These are phyloP conservation scores for Hedya salicella DNA, from an alignment of 2,888 invertebrate genomes.

Conservation along the genomic window DNA sequence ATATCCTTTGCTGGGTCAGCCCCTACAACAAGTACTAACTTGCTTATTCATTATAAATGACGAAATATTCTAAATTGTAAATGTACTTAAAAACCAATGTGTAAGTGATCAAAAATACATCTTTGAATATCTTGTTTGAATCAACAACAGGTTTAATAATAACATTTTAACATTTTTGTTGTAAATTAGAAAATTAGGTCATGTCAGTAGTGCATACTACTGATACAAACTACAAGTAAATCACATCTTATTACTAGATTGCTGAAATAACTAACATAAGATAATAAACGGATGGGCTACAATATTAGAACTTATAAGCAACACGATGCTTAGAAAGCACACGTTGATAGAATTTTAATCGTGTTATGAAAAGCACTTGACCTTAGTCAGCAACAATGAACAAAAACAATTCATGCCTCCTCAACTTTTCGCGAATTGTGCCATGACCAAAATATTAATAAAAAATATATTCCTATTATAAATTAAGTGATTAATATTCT, in stretches of 20 bases:
- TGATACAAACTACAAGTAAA: neutral
- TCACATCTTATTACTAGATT: neutral
- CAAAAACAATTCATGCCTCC: conserved; percentile 28
- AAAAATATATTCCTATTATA: neutral
- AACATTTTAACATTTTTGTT: neutral
- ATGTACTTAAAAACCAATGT: neutral
- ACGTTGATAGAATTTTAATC: conserved; percentile 28
- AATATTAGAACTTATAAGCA: neutral
- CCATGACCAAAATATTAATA: conserved; percentile 4
- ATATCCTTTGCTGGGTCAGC: conserved; percentile 92
- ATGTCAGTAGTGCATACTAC: conserved; percentile 18
- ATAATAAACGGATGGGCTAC: neutral
- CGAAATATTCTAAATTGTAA: conserved; percentile 8
- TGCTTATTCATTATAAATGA: conserved; percentile 30
- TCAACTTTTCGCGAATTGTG: conserved; percentile 9
- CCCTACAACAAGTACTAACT: conserved; percentile 81
- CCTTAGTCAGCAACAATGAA: conserved; percentile 36
- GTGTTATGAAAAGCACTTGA: conserved; percentile 39
- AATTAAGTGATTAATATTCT: conserved; percentile 10
- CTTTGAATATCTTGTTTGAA: neutral
- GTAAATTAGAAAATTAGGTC: conserved; percentile 35
- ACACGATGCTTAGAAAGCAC: conserved; percentile 15
- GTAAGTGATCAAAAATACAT: neutral
- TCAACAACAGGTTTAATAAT: neutral
- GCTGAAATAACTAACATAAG: neutral